These are phyloP conservation scores for Platorchestia sp. DNA, from an alignment of 1,140 invertebrate species.

Conservation along the genomic window DNA sequence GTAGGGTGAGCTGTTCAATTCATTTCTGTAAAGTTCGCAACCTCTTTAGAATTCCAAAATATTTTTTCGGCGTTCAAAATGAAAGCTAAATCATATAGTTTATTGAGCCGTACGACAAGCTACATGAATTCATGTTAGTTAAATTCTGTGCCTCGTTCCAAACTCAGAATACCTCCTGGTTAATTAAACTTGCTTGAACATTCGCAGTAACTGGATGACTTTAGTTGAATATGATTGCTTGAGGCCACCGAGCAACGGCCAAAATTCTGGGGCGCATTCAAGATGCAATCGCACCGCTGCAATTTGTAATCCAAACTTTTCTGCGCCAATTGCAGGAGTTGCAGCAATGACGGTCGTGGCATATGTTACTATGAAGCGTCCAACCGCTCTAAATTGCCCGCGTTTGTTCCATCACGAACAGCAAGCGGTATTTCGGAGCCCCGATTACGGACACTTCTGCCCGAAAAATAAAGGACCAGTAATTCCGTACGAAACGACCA, in stretches of 20 bases:
- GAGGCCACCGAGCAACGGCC: neutral
- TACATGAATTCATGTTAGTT: too few relatives aligned
- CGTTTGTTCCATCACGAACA: neutral
- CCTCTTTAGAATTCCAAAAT: neutral
- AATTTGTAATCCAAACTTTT: neutral
- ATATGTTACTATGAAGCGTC: neutral
- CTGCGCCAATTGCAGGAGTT: neutral
- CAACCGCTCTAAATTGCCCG: neutral
- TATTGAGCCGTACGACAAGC: too few relatives aligned
- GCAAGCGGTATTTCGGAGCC: neutral
- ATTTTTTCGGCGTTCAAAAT: neutral
- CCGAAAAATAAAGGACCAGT: too few relatives aligned
- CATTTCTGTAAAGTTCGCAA: too few relatives aligned
- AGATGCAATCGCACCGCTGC: neutral
- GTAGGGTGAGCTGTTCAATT: too few relatives aligned
- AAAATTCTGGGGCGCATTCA: neutral
- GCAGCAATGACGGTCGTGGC: neutral
- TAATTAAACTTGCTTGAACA: neutral
- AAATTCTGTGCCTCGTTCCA: neutral
- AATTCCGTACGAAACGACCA: too few relatives aligned
- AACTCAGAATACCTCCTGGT: neutral
- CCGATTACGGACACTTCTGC: too few relatives aligned
- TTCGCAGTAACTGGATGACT: neutral
- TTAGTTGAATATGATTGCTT: neutral
- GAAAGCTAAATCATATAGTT: too few relatives aligned